These are phyloP conservation scores for Tapera naevia DNA, from an alignment of 2,797 vertebrate genomes.

Conservation along the genomic window DNA sequence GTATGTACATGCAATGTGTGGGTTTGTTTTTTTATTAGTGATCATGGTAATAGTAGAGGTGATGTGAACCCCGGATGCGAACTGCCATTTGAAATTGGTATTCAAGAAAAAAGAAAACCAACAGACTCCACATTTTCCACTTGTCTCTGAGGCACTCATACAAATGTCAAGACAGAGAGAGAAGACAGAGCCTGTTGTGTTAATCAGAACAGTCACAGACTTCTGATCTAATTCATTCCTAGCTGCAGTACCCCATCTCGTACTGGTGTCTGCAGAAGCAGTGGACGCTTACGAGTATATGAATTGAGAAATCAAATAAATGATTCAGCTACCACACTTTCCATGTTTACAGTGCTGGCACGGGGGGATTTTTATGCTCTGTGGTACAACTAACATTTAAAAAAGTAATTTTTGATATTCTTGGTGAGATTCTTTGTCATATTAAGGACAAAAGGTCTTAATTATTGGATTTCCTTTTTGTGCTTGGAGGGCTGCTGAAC, in stretches of 20 bases:
- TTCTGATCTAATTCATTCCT: neutral
- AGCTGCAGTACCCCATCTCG: neutral
- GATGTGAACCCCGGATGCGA: neutral
- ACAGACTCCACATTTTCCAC: neutral
- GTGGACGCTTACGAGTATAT: neutral
- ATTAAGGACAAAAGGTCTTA: neutral
- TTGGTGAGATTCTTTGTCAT: neutral
- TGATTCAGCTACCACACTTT: neutral
- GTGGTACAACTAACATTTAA: neutral
- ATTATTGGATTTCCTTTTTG: neutral
- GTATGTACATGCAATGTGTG: neutral
- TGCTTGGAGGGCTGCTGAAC: neutral
- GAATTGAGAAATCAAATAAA: neutral
- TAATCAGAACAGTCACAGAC: neutral
- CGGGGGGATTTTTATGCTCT: neutral
- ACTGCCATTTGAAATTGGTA: neutral
- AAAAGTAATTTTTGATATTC: neutral
- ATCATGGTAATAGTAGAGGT: neutral
- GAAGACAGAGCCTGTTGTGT: neutral
- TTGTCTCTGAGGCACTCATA: neutral
- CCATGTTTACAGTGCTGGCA: neutral
- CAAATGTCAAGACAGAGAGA: neutral
- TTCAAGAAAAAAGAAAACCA: neutral
- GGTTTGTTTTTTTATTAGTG: neutral
- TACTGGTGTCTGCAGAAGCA: neutral